These are phyloP conservation scores for Hippocampus mohnikei DNA, from an alignment of 2,113 vertebrate genomes.

Conservation along the genomic window DNA sequence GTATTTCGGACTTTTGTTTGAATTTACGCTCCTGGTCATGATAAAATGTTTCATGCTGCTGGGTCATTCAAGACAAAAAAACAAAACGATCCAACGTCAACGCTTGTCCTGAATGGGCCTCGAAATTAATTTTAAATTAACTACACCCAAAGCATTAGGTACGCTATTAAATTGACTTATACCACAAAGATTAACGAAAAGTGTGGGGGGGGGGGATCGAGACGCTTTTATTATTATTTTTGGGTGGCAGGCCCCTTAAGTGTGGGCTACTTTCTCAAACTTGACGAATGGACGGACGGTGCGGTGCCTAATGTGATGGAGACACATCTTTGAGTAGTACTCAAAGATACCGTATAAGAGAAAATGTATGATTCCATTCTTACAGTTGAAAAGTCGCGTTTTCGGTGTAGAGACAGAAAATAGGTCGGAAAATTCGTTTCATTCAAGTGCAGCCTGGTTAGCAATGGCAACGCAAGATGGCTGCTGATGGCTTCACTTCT, in stretches of 20 bases:
- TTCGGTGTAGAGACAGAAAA: too few relatives aligned
- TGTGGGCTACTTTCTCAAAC: neutral
- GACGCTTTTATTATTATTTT: too few relatives aligned
- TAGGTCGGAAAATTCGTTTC: too few relatives aligned
- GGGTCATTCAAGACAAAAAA: neutral
- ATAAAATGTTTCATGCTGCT: neutral
- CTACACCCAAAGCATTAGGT: neutral
- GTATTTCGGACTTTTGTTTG: neutral
- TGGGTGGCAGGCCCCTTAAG: too few relatives aligned
- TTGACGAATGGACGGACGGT: neutral
- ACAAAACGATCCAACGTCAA: neutral
- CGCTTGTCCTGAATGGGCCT: neutral
- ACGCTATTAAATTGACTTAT: neutral
- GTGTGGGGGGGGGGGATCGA: neutral
- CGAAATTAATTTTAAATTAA: neutral
- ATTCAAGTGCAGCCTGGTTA: too few relatives aligned
- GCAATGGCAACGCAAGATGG: too few relatives aligned
- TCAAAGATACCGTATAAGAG: too few relatives aligned
- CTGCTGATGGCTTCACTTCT: too few relatives aligned
- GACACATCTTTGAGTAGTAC: too few relatives aligned
- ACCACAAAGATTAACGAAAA: neutral
- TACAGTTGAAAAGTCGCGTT: too few relatives aligned
- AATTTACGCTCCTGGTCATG: neutral
- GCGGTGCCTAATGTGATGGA: neutral
- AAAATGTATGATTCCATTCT: too few relatives aligned